Evolutionary conservation across 2,113 vertebrate species (phyloP).

Genomic region (Marmota monax): DNA sequence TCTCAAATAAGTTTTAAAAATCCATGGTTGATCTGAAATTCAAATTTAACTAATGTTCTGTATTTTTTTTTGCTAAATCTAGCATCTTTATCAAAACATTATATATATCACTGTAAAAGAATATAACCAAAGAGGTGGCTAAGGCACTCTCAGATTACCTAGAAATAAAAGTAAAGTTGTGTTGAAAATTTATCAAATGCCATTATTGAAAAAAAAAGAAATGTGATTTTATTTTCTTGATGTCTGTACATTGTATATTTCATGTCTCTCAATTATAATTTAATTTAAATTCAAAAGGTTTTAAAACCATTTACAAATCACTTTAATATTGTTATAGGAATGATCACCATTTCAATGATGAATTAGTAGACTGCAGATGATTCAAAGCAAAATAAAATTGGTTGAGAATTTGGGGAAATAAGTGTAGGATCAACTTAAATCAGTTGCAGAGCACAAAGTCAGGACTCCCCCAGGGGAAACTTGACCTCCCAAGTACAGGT

Average conservation of each 20-base stretch:
- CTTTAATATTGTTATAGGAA: background rate
- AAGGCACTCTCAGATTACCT: background rate
- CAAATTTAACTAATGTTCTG: background rate
- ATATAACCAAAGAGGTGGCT: background rate
- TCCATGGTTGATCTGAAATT: background rate
- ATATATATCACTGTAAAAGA: background rate
- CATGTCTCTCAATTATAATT: background rate
- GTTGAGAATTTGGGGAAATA: fast-evolving
- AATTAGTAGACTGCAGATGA: background rate
- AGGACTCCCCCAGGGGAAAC: background rate
- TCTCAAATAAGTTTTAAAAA: conserved; percentile 27
- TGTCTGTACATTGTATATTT: background rate
- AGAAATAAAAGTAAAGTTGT: background rate
- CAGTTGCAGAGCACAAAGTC: background rate
- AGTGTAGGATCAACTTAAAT: background rate
- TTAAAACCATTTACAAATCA: background rate
- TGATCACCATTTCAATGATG: background rate
- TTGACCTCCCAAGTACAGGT: background rate
- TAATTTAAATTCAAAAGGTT: background rate
- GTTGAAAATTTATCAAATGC: background rate
- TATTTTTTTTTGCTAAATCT: conserved; percentile 33
- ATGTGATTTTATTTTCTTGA: background rate
- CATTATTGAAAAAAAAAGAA: background rate
- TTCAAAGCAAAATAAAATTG: background rate
- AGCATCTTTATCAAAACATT: background rate